Conservation (phyloP, 2,888 invertebrate genomes). For the Spicauda simplicius region DNA sequence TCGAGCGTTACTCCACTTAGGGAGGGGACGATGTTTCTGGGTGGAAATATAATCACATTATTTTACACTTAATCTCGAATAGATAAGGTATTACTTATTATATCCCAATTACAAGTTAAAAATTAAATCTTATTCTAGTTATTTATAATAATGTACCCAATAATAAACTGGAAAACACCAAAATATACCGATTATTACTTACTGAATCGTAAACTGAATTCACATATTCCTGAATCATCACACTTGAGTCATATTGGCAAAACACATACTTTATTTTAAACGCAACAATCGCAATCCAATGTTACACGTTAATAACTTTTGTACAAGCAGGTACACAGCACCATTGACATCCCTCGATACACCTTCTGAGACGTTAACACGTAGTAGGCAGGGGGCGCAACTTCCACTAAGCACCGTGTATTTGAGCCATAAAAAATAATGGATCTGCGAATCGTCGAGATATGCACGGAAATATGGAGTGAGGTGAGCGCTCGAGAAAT, state of each 20-base stretch:
- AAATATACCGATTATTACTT: too few relatives aligned
- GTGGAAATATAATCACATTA: constrained; percentile 34
- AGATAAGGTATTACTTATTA: background rate
- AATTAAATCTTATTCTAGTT: too few relatives aligned
- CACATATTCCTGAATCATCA: too few relatives aligned
- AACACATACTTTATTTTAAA: too few relatives aligned
- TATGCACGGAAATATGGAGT: constrained; percentile 83
- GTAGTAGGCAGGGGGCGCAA: constrained; percentile 67
- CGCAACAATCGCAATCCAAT: too few relatives aligned
- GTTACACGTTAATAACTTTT: too few relatives aligned
- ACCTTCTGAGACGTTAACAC: constrained; percentile 62
- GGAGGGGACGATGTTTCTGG: constrained; percentile 16
- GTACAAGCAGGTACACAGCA: constrained; percentile 6
- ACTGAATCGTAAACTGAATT: too few relatives aligned
- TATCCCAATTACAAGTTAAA: too few relatives aligned
- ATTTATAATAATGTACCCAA: too few relatives aligned
- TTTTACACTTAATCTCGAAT: constrained; percentile 16
- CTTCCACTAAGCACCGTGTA: constrained; percentile 76
- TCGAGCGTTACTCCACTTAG: constrained; percentile 42
- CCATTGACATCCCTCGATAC: constrained; percentile 58
- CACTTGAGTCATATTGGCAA: too few relatives aligned
- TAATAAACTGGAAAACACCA: too few relatives aligned
- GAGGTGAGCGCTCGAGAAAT: constrained; percentile 81
- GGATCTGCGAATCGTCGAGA: constrained; percentile 83
- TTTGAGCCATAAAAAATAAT: constrained; percentile 83